phyloP scores from a whole-genome alignment of 1,140 invertebrate genomes.

The Vanessa tameamea region DNA sequence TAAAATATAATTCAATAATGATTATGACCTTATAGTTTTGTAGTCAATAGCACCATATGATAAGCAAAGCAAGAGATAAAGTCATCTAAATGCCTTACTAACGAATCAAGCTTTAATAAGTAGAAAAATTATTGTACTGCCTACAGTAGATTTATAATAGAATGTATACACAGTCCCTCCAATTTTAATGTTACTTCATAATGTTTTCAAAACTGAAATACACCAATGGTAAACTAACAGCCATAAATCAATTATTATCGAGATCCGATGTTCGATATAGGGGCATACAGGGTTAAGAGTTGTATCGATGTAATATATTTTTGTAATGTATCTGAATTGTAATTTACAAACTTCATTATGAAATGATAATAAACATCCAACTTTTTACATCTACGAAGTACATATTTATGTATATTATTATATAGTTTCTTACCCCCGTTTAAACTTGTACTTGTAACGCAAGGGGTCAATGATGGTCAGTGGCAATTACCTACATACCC shows the following conservation, averaged over 20 bases:
- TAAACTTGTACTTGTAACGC: background rate
- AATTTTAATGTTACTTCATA: background rate
- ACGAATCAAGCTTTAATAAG: no score
- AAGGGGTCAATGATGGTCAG: background rate
- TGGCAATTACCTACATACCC: background rate
- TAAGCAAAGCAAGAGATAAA: no score
- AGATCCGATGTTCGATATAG: constrained; percentile 51
- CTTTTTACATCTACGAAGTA: background rate
- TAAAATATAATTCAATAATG: no score
- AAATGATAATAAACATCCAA: background rate
- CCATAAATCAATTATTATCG: constrained; percentile 66
- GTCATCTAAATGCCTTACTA: no score
- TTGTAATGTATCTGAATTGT: background rate
- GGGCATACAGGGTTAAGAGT: constrained; percentile 43
- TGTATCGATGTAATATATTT: background rate
- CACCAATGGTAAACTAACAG: constrained; percentile 31
- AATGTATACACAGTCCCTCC: no score
- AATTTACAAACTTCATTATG: background rate
- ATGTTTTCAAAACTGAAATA: constrained; percentile 9
- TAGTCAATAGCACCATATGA: no score
- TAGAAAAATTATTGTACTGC: background rate
- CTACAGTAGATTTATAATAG: no score
- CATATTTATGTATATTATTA: background rate
- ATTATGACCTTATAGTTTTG: no score
- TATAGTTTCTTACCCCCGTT: background rate